Conservation (phyloP, 2,888 invertebrate genomes). For the Callinectes sapidus region DNA sequence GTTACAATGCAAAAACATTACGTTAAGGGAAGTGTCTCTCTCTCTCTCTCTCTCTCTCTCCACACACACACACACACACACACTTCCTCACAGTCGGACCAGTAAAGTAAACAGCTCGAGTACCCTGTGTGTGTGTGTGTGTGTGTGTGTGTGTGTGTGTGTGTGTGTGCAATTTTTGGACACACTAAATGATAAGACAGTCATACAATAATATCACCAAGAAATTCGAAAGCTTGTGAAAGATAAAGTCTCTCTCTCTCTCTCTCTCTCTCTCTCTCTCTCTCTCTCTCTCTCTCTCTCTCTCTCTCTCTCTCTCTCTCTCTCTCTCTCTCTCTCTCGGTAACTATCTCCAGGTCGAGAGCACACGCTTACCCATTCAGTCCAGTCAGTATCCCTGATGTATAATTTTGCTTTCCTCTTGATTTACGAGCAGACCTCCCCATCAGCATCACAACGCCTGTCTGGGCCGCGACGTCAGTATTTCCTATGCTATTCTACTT, state of each 20-base stretch:
- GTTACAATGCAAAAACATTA: no score
- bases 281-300: conserved; percentile 28
- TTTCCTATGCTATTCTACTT: neutral
- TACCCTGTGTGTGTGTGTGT: conserved; percentile 4
- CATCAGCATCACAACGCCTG: neutral
- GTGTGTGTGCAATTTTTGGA: neutral
- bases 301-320: conserved; percentile 55
- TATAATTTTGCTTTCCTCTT: neutral
- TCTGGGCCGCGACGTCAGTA: neutral
- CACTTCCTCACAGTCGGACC: no score
- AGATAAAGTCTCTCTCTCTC: no score
- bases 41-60: no score
- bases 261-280: neutral
- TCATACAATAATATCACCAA: neutral
- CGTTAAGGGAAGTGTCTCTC: no score
- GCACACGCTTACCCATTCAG: no score
- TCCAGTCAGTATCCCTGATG: neutral
- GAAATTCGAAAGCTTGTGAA: neutral
- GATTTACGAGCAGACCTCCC: neutral
- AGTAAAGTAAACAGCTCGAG: no score
- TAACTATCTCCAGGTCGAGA: neutral
- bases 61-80: no score
- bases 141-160: conserved; percentile 28
- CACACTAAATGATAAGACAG: neutral
- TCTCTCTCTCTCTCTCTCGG: conserved; percentile 31